Evolutionary conservation across 2,113 vertebrate genomes (phyloP), one percentile per base, ranked within the genome.

Genomic region (Phrynosoma blainvillii): DNA sequence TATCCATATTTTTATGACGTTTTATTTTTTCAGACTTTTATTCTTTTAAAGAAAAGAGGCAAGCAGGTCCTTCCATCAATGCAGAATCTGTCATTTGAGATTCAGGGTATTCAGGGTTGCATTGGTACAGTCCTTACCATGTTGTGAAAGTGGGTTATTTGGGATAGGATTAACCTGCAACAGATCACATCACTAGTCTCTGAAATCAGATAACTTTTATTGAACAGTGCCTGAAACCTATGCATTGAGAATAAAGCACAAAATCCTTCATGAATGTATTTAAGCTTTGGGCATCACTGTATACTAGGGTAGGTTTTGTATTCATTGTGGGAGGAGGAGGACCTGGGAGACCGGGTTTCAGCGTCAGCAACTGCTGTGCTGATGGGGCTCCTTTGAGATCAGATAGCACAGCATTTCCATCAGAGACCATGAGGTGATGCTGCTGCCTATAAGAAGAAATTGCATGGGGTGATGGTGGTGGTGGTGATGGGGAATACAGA

Each of bases 351-450:
- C 7, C 78, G 30, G 7, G 9, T 11, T 0, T n/a, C 70, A 47
- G 75, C 65, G 32, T 27, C 52, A 40, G 4, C 23, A 0, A 36
- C 27, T 32, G 71, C 47, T 47, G 4, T 62, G 85, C 4, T 12
- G 78, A 80, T 47, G 36, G 52, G n/a, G 47, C 32, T 76, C n/a
- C 27, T 82, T 75, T 25, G 42, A 54, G 11, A 68, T 27, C 27
- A 59, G 75, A 7, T 52, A 27, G 56, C 5, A 18, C 59, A 52
- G 59, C 79, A n/a, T 86, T 82, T 71, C 47, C 23, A 73, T 54
- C 14, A 70, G 42, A 82, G 32, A 32, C 88, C 88, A 82, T 79
- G 62, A 74, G 88, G 1, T 74, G 88, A 52, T 9, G 80, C 84
- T 78, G 78, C 4, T 36, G 85, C 66, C 71, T 30, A 3, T 20